A percentile compares a stretch with the other conserved stretches of the same genome.
Evolutionary conservation across 2,113 vertebrate species (phyloP).

Genomic region (Regulus satrapa): DNA sequence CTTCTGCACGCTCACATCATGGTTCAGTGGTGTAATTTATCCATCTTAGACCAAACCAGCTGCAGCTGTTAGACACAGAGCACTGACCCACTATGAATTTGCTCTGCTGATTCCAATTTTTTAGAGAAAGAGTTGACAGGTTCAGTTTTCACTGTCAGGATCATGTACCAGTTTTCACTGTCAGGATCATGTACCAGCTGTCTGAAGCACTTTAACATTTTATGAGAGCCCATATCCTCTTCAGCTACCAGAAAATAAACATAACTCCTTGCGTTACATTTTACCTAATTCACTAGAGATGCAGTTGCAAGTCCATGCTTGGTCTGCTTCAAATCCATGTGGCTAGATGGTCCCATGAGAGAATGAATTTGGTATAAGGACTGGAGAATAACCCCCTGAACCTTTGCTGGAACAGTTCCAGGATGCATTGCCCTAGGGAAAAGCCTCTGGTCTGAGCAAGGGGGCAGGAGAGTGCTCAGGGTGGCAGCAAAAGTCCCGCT

Average conservation of each 20-base stretch:
- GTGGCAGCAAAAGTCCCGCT: not conserved
- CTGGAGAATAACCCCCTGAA: not conserved
- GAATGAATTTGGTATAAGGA: not conserved
- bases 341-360: not conserved
- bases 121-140: not conserved
- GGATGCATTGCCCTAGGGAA: not conserved
- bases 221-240: not conserved
- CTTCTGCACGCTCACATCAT: not conserved
- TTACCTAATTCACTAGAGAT: not conserved
- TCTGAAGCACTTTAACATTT: not conserved
- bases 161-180: not conserved
- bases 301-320: not conserved
- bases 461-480: not conserved
- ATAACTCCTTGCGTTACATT: not conserved
- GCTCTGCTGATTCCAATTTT: not conserved
- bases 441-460: not conserved
- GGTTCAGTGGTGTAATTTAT: not conserved
- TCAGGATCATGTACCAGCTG: not conserved
- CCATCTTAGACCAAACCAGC: not conserved
- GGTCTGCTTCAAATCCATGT: not conserved
- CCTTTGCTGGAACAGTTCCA: not conserved
- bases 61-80: not conserved
- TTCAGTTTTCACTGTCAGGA: not conserved
- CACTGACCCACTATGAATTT: not conserved
- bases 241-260: not conserved